Base-by-base conservation (phyloP, 2,888 invertebrate species). In the Oligia strigilis region DNA sequence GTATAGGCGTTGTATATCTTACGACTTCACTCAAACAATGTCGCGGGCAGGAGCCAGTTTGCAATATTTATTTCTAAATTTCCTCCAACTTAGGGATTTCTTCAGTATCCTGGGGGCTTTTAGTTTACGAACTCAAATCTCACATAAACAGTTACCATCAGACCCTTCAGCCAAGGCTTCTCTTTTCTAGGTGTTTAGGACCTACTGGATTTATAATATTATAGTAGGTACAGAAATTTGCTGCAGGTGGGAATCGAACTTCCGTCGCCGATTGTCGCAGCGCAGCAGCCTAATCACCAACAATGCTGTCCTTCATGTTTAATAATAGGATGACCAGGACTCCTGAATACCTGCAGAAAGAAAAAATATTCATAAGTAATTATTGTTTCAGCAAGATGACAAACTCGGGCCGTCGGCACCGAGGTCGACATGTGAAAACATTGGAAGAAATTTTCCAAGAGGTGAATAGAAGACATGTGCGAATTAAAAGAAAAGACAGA, bases 381-480 rank as follows among this genome's bases (percentile, higher is more conserved):
- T 58, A 72, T 83, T 87, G 82, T 90, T 91, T 83, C 75, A 90
- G 91, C 55, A 78, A 72, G 2, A 89, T 90, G 90, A 70, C 70
- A 40, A 81, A 70, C 66, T 17, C 29, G 4, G 6, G 64, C 13
- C 60, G 46, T 19, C 55, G 84, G 65, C 55, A 13, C 62, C 65
- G 85, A 72, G 71, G 78, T 60, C 89, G 83, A 55, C 87, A 80
- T 64, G 78, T 58, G 8, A 90, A 89, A 76, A 90, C 87, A 3
- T 73, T 93, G 76, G 95, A 95, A 91, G 85, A 92, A 77, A 82
- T 91, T 2, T 91, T 94, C 40, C 91, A 94, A 80, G 85, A 92
- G 74, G 88, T 95, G 14, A 94, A 93, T 79, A 91, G 90, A 86
- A 87, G 86, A 70, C 84, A 91, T 75, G 91, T 95, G 19, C 91